A percentile compares a stretch with the other conserved stretches of the same genome.
Conservation (phyloP, 1,140 invertebrate species). For the Sinonovacula constricta region DNA sequence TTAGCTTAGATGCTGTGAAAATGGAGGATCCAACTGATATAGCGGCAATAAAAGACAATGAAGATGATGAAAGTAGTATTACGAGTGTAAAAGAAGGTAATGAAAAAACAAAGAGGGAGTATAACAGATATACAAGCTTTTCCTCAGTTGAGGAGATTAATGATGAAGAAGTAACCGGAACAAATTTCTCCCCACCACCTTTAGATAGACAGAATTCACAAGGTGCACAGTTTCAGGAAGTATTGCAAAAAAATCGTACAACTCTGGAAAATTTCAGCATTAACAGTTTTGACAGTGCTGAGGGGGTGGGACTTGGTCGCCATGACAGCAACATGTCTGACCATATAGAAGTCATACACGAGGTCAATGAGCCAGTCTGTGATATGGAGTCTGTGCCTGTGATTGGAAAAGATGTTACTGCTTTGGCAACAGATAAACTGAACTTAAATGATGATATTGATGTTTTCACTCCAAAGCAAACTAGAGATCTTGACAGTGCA, state of each 20-base stretch:
- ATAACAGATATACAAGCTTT: conserved; percentile 54
- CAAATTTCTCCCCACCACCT: conserved; percentile 13
- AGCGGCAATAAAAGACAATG: neutral
- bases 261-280: conserved; percentile 74
- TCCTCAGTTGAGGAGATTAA: conserved; percentile 56
- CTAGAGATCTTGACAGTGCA: neutral
- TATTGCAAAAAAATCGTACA: conserved; percentile 61
- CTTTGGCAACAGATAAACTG: too few relatives aligned
- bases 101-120: conserved; percentile 21
- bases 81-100: neutral
- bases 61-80: neutral
- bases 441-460: too few relatives aligned
- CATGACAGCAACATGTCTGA: conserved; percentile 64
- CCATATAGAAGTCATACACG: conserved; percentile 62
- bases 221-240: conserved; percentile 61
- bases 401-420: too few relatives aligned
- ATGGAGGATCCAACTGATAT: neutral
- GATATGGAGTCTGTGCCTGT: conserved; percentile 22
- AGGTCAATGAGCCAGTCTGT: conserved; percentile 52
- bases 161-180: conserved; percentile 49
- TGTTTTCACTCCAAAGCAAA: too few relatives aligned
- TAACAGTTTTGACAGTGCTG: conserved; percentile 74
- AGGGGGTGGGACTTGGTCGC: conserved; percentile 56
- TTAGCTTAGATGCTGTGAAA: neutral
- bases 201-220: conserved; percentile 31